Base-by-base conservation (phyloP, 2,888 invertebrate genomes). In the Cryptophagus acutangulus region DNA sequence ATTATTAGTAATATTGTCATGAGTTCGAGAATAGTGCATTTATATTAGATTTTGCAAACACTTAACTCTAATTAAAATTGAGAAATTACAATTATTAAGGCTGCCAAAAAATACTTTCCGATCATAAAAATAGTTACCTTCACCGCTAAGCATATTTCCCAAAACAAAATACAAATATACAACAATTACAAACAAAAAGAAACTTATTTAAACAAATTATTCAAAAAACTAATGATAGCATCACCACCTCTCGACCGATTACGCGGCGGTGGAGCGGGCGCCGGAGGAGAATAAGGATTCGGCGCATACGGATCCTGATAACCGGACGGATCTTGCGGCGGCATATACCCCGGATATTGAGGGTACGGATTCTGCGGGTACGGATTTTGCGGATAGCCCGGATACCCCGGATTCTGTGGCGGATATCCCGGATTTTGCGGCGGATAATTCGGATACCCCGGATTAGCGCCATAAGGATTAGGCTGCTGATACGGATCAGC, bases 151-250 rank as follows among this genome's bases (percentile, higher is more conserved):
- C n/a, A n/a, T n/a, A n/a, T n/a, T n/a, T n/a, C n/a, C n/a, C n/a
- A n/a, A n/a, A n/a, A n/a, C n/a, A n/a, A n/a, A n/a, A n/a, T n/a
- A n/a, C n/a, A n/a, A n/a, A n/a, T n/a, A n/a, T n/a, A n/a, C n/a
- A n/a, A n/a, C n/a, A n/a, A n/a, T n/a, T n/a, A n/a, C n/a, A n/a
- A n/a, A n/a, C n/a, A n/a, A n/a, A n/a, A n/a, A n/a, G n/a, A n/a
- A n/a, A 26, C 13, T 37, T 38, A 52, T 39, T 49, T 43, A 28
- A 56, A 57, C 12, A 59, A 35, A 25, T 51, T 58, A 36, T 51
- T 60, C 34, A 63, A 63, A 36, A 63, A 59, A 46, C 58, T 62
- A n/a, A 51, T 45, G 41, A 63, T 62, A 14, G 60, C 62, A 52
- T 63, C 63, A 24, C 43, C 41, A 24, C 38, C 17, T 16, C 41